These are phyloP conservation scores for Lepus townsendii DNA, from an alignment of 2,797 vertebrate species.

Conservation along the genomic window DNA sequence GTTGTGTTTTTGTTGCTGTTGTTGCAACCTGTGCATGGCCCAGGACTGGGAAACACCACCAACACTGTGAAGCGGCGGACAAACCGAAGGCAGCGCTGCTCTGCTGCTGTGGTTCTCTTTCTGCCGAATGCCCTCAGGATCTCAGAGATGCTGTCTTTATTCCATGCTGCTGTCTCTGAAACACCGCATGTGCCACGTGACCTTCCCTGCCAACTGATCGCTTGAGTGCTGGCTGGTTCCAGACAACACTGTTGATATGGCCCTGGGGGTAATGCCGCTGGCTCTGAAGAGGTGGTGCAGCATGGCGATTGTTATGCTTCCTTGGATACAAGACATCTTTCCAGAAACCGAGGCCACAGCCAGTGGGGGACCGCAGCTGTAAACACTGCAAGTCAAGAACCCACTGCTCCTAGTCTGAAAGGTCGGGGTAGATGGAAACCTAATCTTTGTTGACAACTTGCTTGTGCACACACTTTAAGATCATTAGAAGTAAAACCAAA, in stretches of 20 bases:
- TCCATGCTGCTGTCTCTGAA: background rate
- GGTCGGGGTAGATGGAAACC: background rate
- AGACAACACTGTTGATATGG: slow-evolving; percentile 37
- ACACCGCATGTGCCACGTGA: background rate
- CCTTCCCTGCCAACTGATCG: slow-evolving; percentile 59
- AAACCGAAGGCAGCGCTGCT: background rate
- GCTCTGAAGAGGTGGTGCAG: background rate
- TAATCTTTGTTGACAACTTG: background rate
- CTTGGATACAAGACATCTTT: slow-evolving; percentile 31
- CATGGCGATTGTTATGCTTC: slow-evolving; percentile 12
- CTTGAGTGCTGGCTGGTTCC: slow-evolving; percentile 29
- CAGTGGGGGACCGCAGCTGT: background rate
- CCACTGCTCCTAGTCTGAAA: background rate
- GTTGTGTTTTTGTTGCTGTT: too few relatives aligned
- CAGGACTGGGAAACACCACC: background rate
- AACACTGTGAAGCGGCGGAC: background rate
- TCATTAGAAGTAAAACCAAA: background rate
- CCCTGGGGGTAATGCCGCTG: background rate
- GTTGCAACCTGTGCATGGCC: background rate
- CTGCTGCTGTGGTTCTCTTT: slow-evolving; percentile 17
- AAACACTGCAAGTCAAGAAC: background rate
- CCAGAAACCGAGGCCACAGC: slow-evolving; percentile 21
- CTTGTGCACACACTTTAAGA: background rate
- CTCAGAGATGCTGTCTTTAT: background rate
- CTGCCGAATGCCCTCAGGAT: background rate